A percentile compares a stretch with the other conserved stretches of the same genome.
Conservation (phyloP, 2,113 vertebrate species). For the Oncorhynchus tshawytscha region DNA sequence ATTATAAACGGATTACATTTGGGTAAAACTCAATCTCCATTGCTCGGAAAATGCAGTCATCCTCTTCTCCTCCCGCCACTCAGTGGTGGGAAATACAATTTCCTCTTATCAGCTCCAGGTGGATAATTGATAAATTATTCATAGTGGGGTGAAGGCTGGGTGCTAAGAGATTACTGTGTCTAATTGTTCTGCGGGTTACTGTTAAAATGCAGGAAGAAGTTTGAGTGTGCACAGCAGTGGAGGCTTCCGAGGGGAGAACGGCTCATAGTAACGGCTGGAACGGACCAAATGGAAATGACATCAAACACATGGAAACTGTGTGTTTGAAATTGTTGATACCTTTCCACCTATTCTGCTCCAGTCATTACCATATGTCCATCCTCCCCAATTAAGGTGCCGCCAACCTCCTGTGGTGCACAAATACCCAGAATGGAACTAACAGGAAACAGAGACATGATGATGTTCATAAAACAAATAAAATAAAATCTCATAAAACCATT, state of each 20-base stretch:
- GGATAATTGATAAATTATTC: constrained; percentile 68
- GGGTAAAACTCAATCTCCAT: constrained; percentile 11
- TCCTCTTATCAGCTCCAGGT: constrained; percentile 54
- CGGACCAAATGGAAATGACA: no score
- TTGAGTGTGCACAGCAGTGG: constrained; percentile 4
- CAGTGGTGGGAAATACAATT: constrained; percentile 52
- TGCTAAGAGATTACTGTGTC: constrained; percentile 57
- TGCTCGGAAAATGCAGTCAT: constrained; percentile 36
- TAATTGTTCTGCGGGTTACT: constrained; percentile 60
- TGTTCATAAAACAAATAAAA: not conserved
- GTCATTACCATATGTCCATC: no score
- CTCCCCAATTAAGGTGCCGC: no score
- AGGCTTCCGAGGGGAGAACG: no score
- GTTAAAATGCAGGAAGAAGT: constrained; percentile 26
- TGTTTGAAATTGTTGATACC: no score
- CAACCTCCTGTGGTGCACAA: no score
- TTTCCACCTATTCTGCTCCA: no score
- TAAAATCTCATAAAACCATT: not conserved
- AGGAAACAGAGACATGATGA: not conserved
- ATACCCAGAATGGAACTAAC: not conserved
- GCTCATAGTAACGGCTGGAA: no score
- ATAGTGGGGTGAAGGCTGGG: constrained; percentile 57
- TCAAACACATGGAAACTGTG: no score
- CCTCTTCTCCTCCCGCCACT: constrained; percentile 5
- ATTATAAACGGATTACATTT: constrained; percentile 45